These are phyloP conservation scores for Numenius phaeopus DNA, from an alignment of 2,797 vertebrate genomes.

Conservation along the genomic window DNA sequence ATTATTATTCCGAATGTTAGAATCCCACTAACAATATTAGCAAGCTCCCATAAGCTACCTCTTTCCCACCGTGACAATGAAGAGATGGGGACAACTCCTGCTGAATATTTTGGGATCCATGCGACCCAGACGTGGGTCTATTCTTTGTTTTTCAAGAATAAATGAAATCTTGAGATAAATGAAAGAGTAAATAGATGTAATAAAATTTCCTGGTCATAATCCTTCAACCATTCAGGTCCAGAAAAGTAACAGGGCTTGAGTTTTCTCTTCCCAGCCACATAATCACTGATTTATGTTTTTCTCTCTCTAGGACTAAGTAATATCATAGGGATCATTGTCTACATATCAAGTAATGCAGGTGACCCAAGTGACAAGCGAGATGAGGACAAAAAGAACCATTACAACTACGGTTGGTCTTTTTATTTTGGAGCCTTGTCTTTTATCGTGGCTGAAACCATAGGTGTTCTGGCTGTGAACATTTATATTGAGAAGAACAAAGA, in stretches of 20 bases:
- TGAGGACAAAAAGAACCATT: slow-evolving; percentile 94
- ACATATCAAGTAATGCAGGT: slow-evolving; percentile 96
- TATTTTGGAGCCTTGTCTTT: slow-evolving; percentile 97
- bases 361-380: slow-evolving; percentile 96
- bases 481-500: slow-evolving; percentile 98
- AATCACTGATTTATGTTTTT: slow-evolving; percentile 14
- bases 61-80: neutral
- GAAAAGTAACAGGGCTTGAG: neutral
- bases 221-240: neutral
- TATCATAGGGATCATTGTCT: slow-evolving; percentile 98
- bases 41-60: neutral
- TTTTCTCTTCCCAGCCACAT: neutral
- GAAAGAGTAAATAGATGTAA: neutral
- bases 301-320: slow-evolving; percentile 90
- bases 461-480: slow-evolving; percentile 95
- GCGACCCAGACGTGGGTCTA: neutral
- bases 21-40: neutral
- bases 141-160: neutral
- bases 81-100: neutral
- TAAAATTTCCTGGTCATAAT: neutral
- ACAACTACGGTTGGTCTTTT: slow-evolving; percentile 98
- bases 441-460: slow-evolving; percentile 94
- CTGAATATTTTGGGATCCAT: neutral
- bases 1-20: slow-evolving; percentile 4
- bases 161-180: neutral